Percentiles rank a stretch among this genome's conserved stretches.
phyloP scores from a whole-genome alignment of 2,888 invertebrate genomes.

The Synergus gifuensis region DNA sequence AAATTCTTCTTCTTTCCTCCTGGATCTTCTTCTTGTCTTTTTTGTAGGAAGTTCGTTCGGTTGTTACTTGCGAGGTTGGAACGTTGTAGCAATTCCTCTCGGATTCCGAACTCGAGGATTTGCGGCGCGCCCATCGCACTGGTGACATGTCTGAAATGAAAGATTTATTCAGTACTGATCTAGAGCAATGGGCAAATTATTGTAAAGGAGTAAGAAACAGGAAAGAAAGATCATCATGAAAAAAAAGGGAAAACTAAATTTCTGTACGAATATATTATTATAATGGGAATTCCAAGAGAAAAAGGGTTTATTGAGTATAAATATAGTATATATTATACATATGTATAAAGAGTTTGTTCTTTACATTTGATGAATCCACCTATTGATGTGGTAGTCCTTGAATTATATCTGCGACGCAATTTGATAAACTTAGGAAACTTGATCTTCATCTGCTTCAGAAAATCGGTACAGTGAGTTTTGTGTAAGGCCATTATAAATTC shows the following conservation, averaged over 20 bases:
- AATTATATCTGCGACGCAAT: conserved; percentile 36
- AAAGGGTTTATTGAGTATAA: background rate
- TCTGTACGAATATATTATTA: background rate
- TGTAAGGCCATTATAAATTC: too few relatives aligned
- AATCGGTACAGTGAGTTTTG: background rate
- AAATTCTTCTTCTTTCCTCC: conserved; percentile 74
- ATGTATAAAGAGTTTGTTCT: background rate
- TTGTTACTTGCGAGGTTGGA: conserved; percentile 78
- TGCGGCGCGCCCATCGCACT: conserved; percentile 82
- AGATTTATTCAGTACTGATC: background rate
- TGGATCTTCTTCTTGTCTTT: conserved; percentile 80
- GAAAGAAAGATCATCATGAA: background rate
- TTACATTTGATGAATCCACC: conserved; percentile 24
- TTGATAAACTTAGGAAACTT: conserved; percentile 16
- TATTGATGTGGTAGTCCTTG: conserved; percentile 29
- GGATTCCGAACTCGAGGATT: conserved; percentile 82
- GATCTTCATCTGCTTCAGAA: conserved; percentile 23
- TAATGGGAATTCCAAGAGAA: background rate
- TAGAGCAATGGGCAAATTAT: background rate
- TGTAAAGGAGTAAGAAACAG: background rate
- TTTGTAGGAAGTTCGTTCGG: conserved; percentile 79
- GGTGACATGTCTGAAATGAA: conserved; percentile 82
- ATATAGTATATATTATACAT: background rate
- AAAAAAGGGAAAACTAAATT: background rate
- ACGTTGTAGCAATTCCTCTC: conserved; percentile 86